Base-by-base conservation (phyloP, 2,888 invertebrate species). In the Ectemnius continuus region DNA sequence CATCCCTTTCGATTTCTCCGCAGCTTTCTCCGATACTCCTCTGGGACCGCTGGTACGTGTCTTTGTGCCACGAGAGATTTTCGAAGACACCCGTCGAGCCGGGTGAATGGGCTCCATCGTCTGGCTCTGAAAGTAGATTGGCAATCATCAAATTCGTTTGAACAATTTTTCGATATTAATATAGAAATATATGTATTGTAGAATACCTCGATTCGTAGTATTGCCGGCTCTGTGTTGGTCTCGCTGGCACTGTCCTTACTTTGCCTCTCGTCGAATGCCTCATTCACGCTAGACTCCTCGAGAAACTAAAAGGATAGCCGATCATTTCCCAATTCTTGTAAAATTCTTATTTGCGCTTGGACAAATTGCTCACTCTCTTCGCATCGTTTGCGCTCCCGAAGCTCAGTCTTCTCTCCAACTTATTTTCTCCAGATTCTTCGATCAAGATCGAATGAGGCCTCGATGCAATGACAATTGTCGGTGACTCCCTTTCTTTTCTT, bases 1-100 rank as follows among this genome's bases (percentile, higher is more conserved):
- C 0, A 93, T 93, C 56, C 94, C 94, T 75, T 94, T 94, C 0
- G 95, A 94, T 84, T 94, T 94, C 18, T 93, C 93, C 93, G 59
- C 92, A 14, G 16, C 6, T 61, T 75, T 92, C 88, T 81, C 73
- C 0, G 67, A n/a, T 86, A 86, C 14, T 86, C 85, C 79, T 89
- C 90, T 76, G 87, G 69, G 82, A 13, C 75, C 65, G 66, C 76
- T 80, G 4, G 73, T 57, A 56, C 86, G 83, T 67, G 77, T 82
- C 47, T 74, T 68, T 62, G 74, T 69, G 26, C 82, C 74, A 2
- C 88, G 88, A 8, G 87, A 85, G 8, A 88, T 79, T 70, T 83
- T 85, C 59, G 85, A 85, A 5, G 78, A 61, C 14, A 79, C 46
- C 67, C 72, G 67, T 67, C 71, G 76, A 0, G 71, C 23, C 0